Conservation (phyloP, 2,888 invertebrate genomes). For the Drosophila meridiana region DNA sequence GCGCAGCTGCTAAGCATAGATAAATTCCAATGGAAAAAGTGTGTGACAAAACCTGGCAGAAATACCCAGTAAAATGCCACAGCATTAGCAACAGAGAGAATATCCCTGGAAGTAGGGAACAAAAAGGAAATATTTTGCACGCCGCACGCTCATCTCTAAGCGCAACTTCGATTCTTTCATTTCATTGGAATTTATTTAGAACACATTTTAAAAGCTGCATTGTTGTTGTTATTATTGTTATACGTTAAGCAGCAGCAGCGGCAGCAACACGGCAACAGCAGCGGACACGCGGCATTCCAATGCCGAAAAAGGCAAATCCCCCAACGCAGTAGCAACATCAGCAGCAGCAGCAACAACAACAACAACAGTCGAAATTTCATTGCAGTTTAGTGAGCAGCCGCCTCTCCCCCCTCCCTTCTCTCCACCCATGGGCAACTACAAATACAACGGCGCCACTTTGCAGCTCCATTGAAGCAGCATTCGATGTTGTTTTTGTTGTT, state of each 20-base stretch:
- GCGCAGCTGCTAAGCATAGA: slow-evolving; percentile 1
- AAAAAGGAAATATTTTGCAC: neutral
- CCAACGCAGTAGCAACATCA: slow-evolving; percentile 32
- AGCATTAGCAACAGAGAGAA: neutral
- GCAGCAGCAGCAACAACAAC: slow-evolving; percentile 36
- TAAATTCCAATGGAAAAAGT: slow-evolving; percentile 11
- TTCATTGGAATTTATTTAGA: slow-evolving; percentile 84
- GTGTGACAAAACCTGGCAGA: neutral
- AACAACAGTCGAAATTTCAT: slow-evolving; percentile 66
- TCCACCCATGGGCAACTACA: slow-evolving; percentile 33
- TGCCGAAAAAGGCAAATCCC: slow-evolving; percentile 78
- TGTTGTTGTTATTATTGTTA: slow-evolving; percentile 51
- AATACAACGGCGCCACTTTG: slow-evolving; percentile 59
- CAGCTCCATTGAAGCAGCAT: slow-evolving; percentile 47
- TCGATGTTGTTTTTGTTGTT: slow-evolving; percentile 32
- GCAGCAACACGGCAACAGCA: slow-evolving; percentile 33
- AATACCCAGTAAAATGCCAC: slow-evolving; percentile 3
- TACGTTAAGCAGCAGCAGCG: slow-evolving; percentile 50
- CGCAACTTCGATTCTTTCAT: slow-evolving; percentile 56
- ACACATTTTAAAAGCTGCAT: slow-evolving; percentile 74
- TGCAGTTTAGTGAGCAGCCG: slow-evolving; percentile 61
- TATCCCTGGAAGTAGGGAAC: too few species aligned
- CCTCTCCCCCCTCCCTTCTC: neutral
- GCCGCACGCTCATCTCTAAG: slow-evolving; percentile 34
- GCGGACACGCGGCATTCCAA: slow-evolving; percentile 76